Base-by-base conservation (phyloP, 2,113 vertebrate genomes). In the Tetrax tetrax region DNA sequence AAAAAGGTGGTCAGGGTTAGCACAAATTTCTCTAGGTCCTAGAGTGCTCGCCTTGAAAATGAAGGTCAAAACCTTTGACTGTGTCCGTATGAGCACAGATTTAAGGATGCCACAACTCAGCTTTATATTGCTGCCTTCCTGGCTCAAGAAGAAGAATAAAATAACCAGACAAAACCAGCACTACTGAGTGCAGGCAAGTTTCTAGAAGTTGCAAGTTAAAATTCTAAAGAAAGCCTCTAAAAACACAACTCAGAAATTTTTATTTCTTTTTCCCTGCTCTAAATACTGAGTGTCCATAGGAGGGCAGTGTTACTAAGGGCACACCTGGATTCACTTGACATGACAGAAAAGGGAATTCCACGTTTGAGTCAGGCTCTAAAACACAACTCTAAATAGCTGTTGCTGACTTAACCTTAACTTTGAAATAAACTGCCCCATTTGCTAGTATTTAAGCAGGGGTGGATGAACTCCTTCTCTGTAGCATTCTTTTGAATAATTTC, bases 251-350 rank as follows among this genome's bases (percentile, higher is more conserved):
- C 33, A 47, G 63, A 89, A 35, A 4, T 31, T 18, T 66, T 37
- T 3, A 14, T 43, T 64, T 72, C 1, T 54, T 71, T 31, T 80
- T 16, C 12, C 12, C 12, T 69, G n/a, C 41, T 85, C 17, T 60
- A 54, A 85, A 51, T 21, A 21, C 0, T 1, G 5, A 31, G 7
- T 4, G 4, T 6, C 27, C 11, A 3, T 50, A 83, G 35, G 28
- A 86, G 12, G 43, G 5, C 15, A 74, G 35, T 33, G 5, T 72
- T 87, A 69, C 8, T 41, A 74, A 74, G 14, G 23, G 37, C 14
- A 66, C 24, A 61, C 19, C 31, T 79, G n/a, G 43, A 35, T 33
- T 72, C 41, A 50, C 16, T 18, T 45, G 35, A 14, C 11, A 38
- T 12, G 10, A 15, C 68, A 89, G 71, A 65, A 45, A 79, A 70